These are phyloP conservation scores for Orthonevra nobilis DNA, from an alignment of 2,888 invertebrate species.

Conservation along the genomic window DNA sequence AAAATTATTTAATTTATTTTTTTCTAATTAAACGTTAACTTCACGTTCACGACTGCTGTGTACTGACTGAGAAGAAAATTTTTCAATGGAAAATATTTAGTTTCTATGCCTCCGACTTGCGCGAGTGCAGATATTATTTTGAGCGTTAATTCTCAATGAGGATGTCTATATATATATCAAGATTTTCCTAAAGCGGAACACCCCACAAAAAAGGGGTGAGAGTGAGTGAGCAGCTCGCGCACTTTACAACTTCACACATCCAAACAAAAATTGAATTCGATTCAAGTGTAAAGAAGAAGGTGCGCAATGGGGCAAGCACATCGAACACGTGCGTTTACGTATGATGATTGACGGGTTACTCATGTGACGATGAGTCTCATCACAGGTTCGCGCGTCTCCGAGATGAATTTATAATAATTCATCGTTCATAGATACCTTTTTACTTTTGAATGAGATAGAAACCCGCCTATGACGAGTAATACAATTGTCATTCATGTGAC, in stretches of 20 bases:
- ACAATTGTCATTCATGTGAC: constrained; percentile 30
- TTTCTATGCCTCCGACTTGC: constrained; percentile 29
- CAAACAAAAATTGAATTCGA: constrained; percentile 1
- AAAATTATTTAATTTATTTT: constrained; percentile 9
- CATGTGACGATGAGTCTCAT: constrained; percentile 39
- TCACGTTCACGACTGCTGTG: constrained; percentile 55
- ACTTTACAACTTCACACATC: constrained; percentile 22
- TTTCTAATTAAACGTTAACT: constrained; percentile 13
- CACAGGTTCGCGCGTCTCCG: constrained; percentile 26
- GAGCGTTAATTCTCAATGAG: constrained; percentile 39
- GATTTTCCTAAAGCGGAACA: constrained; percentile 43
- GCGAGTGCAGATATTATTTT: constrained; percentile 61
- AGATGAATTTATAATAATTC: constrained; percentile 43
- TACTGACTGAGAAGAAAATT: constrained; percentile 61
- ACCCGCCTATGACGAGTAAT: constrained; percentile 20
- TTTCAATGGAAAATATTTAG: constrained; percentile 7
- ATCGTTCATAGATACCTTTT: constrained; percentile 21
- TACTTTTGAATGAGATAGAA: constrained; percentile 26
- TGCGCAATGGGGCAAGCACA: constrained; percentile 46
- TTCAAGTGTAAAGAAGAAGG: constrained; percentile 37
- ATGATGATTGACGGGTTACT: constrained; percentile 21
- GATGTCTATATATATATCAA: constrained; percentile 63
- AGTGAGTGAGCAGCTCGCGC: background rate
- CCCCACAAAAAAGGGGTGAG: constrained; percentile 28
- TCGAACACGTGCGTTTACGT: constrained; percentile 56